Evolutionary conservation across 2,797 vertebrate genomes (phyloP), one percentile per base, ranked within the genome.

Genomic region (Stomatorhinus walkeri): DNA sequence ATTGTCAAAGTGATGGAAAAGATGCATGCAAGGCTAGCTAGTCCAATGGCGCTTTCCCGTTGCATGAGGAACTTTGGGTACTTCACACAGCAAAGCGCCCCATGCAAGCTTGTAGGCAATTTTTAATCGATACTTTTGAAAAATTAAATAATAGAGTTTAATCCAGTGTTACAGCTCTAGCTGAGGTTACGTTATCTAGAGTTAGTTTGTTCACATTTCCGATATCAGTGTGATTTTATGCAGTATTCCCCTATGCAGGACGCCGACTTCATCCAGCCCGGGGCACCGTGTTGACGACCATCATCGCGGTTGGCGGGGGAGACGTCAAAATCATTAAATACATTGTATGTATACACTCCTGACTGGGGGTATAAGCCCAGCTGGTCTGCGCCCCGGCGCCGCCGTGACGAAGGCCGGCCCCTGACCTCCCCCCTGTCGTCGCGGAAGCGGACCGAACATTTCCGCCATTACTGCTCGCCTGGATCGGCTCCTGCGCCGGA

Each of bases 361-460:
- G 22, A 24, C 22, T 9, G 8, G 59, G 59, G 8, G 7, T 61
- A 61, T 24, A 61, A 61, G n/a, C 59, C 7, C 59, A 24, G 59
- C 59, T 24, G 59, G 59, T 61, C 1, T 24, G 59, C n/a, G n/a
- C 24, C 24, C 28, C 24, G 4, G 24, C 28, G 24, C 12, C 4
- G 72, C 14, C 36, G 72, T 43, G 16, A 79, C 36, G 72, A 16
- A 76, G 36, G 32, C 72, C 72, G 32, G n/a, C 83, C 24, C 49
- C 24, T 86, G 49, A 61, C 88, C 40, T 36, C 40, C 83, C 40
- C 83, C 59, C 3, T 5, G n/a, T 14, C 7, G 81, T 52, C 46
- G 59, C 88, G 88, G 88, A 89, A 89, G 83, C 83, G n/a, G 59
- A 52, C 7, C 61, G 8, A 32, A 48, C 64, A 48, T 89, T 89